Base-by-base conservation (phyloP, 2,113 vertebrate species). In the Lophius piscatorius region DNA sequence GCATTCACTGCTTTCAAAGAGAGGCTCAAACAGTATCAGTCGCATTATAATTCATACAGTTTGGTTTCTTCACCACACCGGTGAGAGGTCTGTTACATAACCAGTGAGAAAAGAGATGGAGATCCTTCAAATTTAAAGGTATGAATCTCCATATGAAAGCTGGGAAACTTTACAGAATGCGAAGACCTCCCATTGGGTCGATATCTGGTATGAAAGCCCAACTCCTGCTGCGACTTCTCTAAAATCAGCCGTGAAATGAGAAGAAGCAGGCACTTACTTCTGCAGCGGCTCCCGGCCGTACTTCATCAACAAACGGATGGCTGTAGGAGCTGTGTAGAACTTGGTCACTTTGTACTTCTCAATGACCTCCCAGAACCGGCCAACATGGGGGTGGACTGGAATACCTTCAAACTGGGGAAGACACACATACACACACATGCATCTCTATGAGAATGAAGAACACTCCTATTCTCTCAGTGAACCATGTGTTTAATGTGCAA, bases 241-340 rank as follows among this genome's bases (percentile, higher is more conserved):
- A 4, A 39, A 57, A 36, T 62, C 7, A 17, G 13, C 23, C 40
- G 2, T 35, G 31, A 34, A 20, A 35, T 9, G 6, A 21, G 35
- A 42, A 6, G 47, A 36, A 8, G 21, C 17, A 6, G 9, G 2
- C 8, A 35, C 90, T 80, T 52, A 93, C 92, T 83, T 87, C 48
- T 86, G 78, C 51, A 92, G 63, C 0, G 91, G 89, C 14, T 92
- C 89, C 0, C 9, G 73, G 16, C 91, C 91, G 9, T 91, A 90
- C 79, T 92, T 92, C 92, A 93, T 93, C 55, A 93, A 81, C 70
- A 92, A 81, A 45, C 92, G 85, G 50, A 92, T 90, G 56, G 88
- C 92, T 0, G 91, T 93, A 4, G 92, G 92, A 0, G 92, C 92
- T 0, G 91, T 93, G 83, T 93, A 93, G 66, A 93, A 92, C 75